Evolutionary conservation across 2,888 invertebrate species (phyloP).

Genomic region (Heterodera filipjevi): DNA sequence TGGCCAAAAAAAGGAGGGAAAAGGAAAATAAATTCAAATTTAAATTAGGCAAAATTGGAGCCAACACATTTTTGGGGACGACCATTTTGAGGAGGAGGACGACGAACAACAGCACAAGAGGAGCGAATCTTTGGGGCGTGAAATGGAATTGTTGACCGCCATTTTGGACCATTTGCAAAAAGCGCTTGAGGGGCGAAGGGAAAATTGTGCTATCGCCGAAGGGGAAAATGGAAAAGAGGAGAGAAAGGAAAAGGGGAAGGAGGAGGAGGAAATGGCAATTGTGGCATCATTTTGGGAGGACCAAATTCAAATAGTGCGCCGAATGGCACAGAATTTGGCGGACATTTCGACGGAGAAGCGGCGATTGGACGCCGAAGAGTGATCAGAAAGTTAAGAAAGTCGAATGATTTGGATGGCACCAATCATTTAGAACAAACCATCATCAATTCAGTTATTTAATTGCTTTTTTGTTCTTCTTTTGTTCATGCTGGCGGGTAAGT

Average conservation of each 20-base stretch:
- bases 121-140: background rate
- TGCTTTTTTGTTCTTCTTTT: too few relatives aligned
- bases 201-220: background rate
- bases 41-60: conserved; percentile 32
- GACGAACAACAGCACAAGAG: conserved; percentile 4
- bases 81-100: conserved; percentile 10
- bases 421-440: too few relatives aligned
- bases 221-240: background rate
- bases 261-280: background rate
- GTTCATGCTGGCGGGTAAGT: too few relatives aligned
- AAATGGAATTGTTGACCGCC: conserved; percentile 13
- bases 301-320: conserved; percentile 15
- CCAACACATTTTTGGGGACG: conserved; percentile 24
- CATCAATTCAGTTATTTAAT: background rate
- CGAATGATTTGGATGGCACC: background rate
- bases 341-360: background rate
- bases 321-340: conserved; percentile 6
- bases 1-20: too few relatives aligned
- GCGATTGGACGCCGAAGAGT: background rate
- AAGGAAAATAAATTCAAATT: background rate
- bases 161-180: conserved; percentile 12
- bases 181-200: conserved; percentile 7
- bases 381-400: too few relatives aligned
- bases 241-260: background rate
- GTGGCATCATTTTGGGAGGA: conserved; percentile 14